These are phyloP conservation scores for Caenorhabditis sp. DNA, from an alignment of 2,888 invertebrate genomes.

Conservation along the genomic window DNA sequence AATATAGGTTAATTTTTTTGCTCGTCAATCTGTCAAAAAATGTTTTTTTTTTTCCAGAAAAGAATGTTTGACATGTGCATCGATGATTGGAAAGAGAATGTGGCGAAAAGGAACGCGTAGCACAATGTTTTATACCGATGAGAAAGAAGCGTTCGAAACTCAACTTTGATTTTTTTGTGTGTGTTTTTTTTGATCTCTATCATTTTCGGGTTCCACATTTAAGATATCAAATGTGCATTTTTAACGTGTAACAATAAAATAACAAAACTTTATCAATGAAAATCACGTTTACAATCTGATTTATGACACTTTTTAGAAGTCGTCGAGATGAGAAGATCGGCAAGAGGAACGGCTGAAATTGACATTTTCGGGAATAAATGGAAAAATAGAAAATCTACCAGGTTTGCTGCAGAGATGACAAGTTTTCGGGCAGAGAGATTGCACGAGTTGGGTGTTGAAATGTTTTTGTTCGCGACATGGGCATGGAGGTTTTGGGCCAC, in stretches of 20 bases:
- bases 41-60: constrained; percentile 27
- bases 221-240: neutral
- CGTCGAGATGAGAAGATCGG: neutral
- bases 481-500: constrained; percentile 1
- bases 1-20: constrained; percentile 56
- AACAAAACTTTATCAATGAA: neutral
- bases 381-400: neutral
- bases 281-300: neutral
- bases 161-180: constrained; percentile 4
- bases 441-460: constrained; percentile 25
- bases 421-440: constrained; percentile 29
- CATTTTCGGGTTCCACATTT: neutral
- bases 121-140: constrained; percentile 20
- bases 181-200: constrained; percentile 1
- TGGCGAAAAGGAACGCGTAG: constrained; percentile 27
- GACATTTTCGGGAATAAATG: neutral
- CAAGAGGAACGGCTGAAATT: neutral
- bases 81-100: constrained; percentile 25
- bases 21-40: too few relatives aligned
- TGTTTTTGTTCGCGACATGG: constrained; percentile 27
- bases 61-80: constrained; percentile 32
- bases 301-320: neutral
- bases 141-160: constrained; percentile 44
- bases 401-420: constrained; percentile 18
- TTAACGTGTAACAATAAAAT: neutral